These are phyloP conservation scores for Catostomus latipinnis DNA, from an alignment of 2,797 vertebrate species.

Conservation along the genomic window DNA sequence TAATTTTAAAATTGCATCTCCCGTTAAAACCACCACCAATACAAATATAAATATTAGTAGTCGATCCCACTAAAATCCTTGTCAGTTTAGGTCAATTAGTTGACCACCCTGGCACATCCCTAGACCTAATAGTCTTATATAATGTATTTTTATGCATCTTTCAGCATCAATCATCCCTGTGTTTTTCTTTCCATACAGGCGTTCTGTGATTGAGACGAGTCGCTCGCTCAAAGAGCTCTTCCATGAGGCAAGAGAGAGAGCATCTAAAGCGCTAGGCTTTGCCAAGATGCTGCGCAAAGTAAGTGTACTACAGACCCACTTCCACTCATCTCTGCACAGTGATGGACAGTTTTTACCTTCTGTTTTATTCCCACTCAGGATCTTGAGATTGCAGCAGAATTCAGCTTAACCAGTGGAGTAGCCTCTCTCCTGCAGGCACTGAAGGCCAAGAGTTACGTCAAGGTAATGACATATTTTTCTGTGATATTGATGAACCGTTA, in stretches of 20 bases:
- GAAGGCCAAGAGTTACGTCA: conserved; percentile 87
- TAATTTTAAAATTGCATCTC: no score
- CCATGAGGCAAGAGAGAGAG: conserved; percentile 95
- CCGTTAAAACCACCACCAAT: no score
- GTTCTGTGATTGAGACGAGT: conserved; percentile 96
- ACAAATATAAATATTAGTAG: no score
- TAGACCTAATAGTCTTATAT: not conserved
- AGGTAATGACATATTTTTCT: conserved; percentile 75
- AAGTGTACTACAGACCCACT: conserved; percentile 48
- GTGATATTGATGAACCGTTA: not conserved
- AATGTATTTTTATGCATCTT: not conserved
- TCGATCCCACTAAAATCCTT: no score
- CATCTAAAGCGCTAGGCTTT: conserved; percentile 97
- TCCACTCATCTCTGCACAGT: not conserved
- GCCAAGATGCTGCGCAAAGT: conserved; percentile 99
- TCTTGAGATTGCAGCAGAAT: conserved; percentile 95
- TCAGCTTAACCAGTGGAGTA: conserved; percentile 86
- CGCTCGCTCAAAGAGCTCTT: conserved; percentile 96
- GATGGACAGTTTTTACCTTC: conserved; percentile 33
- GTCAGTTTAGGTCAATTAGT: no score
- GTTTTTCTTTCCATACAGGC: conserved; percentile 73
- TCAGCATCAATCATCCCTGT: not conserved
- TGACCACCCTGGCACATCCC: no score
- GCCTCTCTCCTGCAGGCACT: conserved; percentile 84
- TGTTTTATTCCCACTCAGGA: conserved; percentile 77